Evolutionary conservation across 2,113 vertebrate species (phyloP), one percentile per base, ranked within the genome.

Genomic region (Eudyptes chrysolophus): DNA sequence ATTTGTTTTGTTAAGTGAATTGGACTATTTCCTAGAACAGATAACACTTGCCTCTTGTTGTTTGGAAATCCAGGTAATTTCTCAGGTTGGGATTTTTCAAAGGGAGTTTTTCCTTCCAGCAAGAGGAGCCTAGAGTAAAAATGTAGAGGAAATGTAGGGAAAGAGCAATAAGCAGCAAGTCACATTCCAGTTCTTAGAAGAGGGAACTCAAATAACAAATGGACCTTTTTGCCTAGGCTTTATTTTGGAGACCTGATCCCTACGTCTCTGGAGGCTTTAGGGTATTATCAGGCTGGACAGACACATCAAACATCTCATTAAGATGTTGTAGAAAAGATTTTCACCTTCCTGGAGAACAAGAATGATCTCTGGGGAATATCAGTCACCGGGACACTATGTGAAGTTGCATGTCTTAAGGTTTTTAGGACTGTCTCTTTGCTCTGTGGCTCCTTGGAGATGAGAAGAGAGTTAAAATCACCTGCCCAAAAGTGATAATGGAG

Each of bases 41-140:
- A 2, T n/a, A 49, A 36, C 3, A 5, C 19, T 89, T 92, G 18
- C 2, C 5, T 76, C 21, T 46, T 68, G 12, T n/a, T 70, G 30
- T 38, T 78, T 90, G 83, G 80, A 95, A 90, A 71, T 90, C 10
- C 19, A 68, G 42, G 66, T 90, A 16, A n/a, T 80, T 69, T 94
- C 89, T 78, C 26, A 55, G 27, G 44, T 8, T 61, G 84, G 34
- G 42, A 27, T 75, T 94, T 96, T 95, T 90, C n/a, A 49, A 34
- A 84, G 44, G 60, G 60, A 81, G 1, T 48, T 86, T 61, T 44
- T 54, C 26, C 15, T 70, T 72, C 9, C 16, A 18, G 4, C 6
- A 48, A 11, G 51, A 65, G 29, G 3, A 69, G 5, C 12, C 40
- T 25, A 4, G 32, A 60, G 30, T 36, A 7, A 57, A 77, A 92